Evolutionary conservation across 2,888 invertebrate genomes (phyloP).

Genomic region (Melieria crassipennis): DNA sequence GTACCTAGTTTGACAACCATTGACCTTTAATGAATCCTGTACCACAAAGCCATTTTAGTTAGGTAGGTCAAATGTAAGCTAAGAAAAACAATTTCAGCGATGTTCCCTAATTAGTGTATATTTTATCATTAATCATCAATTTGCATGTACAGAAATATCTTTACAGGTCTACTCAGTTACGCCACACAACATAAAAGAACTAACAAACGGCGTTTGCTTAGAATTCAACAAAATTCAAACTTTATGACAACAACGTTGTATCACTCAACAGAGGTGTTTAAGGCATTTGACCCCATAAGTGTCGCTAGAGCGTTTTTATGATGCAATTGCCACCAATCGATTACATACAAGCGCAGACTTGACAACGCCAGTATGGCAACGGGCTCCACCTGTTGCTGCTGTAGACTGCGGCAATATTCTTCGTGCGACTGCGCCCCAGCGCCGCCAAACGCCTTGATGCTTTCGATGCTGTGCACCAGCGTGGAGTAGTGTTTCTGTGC

Average conservation of each 20-base stretch:
- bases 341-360: constrained; percentile 52
- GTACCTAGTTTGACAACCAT: too few species aligned
- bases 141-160: background rate
- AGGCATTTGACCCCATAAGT: background rate
- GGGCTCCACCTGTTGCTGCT: constrained; percentile 36
- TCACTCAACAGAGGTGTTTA: background rate
- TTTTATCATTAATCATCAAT: too few species aligned
- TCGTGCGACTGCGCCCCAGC: constrained; percentile 49
- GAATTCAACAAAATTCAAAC: background rate
- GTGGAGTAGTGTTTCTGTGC: constrained; percentile 54
- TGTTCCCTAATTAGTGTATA: too few species aligned
- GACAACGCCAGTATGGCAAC: constrained; percentile 51
- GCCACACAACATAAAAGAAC: background rate
- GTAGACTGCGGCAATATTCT: constrained; percentile 51
- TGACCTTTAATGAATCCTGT: too few species aligned
- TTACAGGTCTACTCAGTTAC: background rate
- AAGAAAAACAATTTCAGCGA: too few species aligned
- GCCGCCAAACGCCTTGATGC: constrained; percentile 54
- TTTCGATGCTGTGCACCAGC: constrained; percentile 50
- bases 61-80: too few species aligned
- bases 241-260: background rate
- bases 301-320: background rate
- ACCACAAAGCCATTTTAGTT: too few species aligned
- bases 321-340: constrained; percentile 50
- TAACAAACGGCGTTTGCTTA: background rate